phyloP scores from a whole-genome alignment of 2,113 vertebrate genomes.

The Nothobranchius furzeri region DNA sequence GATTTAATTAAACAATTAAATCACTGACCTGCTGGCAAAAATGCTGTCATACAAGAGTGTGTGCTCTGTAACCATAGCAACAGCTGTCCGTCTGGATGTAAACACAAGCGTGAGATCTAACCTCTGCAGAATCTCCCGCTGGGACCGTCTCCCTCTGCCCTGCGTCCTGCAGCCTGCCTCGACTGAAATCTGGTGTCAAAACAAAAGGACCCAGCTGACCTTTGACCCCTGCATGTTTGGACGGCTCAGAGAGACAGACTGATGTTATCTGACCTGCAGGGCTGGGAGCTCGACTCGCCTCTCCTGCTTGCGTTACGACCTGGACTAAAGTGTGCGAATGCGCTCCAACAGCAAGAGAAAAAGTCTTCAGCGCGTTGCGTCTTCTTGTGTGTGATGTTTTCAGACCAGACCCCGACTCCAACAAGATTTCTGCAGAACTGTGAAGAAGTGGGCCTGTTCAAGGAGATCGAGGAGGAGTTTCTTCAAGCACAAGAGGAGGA shows the following conservation, averaged over 20 bases:
- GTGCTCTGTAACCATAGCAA: conserved; percentile 68
- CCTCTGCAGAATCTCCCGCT: conserved; percentile 42
- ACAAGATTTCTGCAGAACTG: conserved; percentile 97
- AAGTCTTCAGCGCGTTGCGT: not conserved
- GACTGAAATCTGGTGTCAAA: conserved; percentile 70
- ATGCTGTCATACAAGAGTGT: conserved; percentile 24
- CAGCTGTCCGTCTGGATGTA: conserved; percentile 56
- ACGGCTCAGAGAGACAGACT: conserved; percentile 51
- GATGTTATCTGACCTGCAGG: conserved; percentile 57
- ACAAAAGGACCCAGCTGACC: conserved; percentile 61
- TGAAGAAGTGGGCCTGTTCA: conserved; percentile 97
- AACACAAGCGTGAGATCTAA: conserved; percentile 58
- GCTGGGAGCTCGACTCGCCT: conserved; percentile 27
- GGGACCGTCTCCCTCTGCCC: conserved; percentile 11
- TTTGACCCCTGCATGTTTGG: conserved; percentile 66
- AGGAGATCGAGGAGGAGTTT: conserved; percentile 94
- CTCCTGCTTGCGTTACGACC: conserved; percentile 6
- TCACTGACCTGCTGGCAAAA: conserved; percentile 1
- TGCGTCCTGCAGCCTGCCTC: conserved; percentile 46
- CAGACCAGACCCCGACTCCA: conserved; percentile 97
- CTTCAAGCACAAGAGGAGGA: conserved; percentile 92
- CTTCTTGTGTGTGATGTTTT: conserved; percentile 43
- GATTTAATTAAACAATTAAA: not conserved
- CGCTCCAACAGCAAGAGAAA: not conserved
- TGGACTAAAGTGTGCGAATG: not conserved